Evolutionary conservation across 2,888 invertebrate species (phyloP).

Genomic region (Drosophila mettleri): DNA sequence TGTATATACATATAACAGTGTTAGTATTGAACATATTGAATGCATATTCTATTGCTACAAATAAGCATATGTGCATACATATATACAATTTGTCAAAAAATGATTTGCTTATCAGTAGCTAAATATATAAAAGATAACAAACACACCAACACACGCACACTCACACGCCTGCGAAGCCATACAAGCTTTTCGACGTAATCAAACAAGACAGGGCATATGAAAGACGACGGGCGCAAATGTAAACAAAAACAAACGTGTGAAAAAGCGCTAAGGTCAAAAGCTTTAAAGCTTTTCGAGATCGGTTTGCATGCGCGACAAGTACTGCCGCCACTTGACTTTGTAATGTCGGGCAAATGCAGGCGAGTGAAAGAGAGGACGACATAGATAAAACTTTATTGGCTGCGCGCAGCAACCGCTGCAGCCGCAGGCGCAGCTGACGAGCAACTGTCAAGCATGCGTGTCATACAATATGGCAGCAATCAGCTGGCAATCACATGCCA

Average conservation of each 20-base stretch:
- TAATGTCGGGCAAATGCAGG: not conserved
- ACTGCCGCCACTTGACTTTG: not conserved
- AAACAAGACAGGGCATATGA: constrained; percentile 29
- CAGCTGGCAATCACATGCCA: not conserved
- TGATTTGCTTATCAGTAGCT: constrained; percentile 31
- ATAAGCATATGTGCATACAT: not conserved
- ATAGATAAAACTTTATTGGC: constrained; percentile 1
- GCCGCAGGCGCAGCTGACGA: not conserved
- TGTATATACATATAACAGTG: not conserved
- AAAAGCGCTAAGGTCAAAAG: constrained; percentile 11
- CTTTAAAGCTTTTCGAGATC: constrained; percentile 20
- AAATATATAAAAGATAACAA: not conserved
- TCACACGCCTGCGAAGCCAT: not conserved
- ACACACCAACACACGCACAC: not conserved
- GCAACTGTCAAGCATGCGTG: not conserved
- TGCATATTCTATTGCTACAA: no score
- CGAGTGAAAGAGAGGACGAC: not conserved
- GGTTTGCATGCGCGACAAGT: not conserved
- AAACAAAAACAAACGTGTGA: constrained; percentile 33
- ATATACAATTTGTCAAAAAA: not conserved
- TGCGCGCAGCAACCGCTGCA: not conserved
- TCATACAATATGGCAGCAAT: constrained; percentile 6
- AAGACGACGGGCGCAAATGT: constrained; percentile 31
- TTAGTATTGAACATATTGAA: not conserved
- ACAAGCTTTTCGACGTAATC: constrained; percentile 8